Evolutionary conservation across 2,888 invertebrate genomes (phyloP).

Genomic region (Yponomeuta sedellus): DNA sequence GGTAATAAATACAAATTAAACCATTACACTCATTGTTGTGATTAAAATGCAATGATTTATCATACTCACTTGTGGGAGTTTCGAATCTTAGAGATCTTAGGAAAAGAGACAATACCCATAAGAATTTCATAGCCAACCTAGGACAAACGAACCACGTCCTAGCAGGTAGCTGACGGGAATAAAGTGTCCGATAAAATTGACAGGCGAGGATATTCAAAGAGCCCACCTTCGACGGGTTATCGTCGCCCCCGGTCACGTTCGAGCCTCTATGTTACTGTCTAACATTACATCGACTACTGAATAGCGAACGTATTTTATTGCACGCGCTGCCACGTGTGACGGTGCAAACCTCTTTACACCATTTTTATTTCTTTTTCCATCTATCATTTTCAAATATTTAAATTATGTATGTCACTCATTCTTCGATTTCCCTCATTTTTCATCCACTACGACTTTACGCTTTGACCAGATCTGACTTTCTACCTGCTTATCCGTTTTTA

Average conservation of each 20-base stretch:
- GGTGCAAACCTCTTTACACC: too few species aligned
- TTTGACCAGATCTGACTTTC: too few species aligned
- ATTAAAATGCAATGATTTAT: conserved; percentile 10
- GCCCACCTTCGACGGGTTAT: conserved; percentile 20
- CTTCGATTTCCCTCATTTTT: too few species aligned
- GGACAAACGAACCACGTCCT: not conserved
- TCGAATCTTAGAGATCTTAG: too few species aligned
- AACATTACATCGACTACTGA: conserved; percentile 29
- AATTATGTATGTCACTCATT: too few species aligned
- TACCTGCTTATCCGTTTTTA: too few species aligned
- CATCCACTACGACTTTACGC: too few species aligned
- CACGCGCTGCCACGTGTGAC: conserved; percentile 22
- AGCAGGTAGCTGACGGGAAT: conserved; percentile 27
- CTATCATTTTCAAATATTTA: too few species aligned
- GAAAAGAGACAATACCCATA: too few species aligned
- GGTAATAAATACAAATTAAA: conserved; percentile 65
- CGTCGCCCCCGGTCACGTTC: conserved; percentile 46
- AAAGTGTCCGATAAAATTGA: conserved; percentile 52
- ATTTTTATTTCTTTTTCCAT: too few species aligned
- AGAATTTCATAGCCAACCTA: not conserved
- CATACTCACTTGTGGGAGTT: not conserved
- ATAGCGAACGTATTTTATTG: not conserved
- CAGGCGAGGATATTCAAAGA: conserved; percentile 52
- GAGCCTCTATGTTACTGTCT: conserved; percentile 33
- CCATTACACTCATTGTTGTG: conserved; percentile 44